Conservation (phyloP, 2,888 invertebrate species). For the Tethea ocularis region DNA sequence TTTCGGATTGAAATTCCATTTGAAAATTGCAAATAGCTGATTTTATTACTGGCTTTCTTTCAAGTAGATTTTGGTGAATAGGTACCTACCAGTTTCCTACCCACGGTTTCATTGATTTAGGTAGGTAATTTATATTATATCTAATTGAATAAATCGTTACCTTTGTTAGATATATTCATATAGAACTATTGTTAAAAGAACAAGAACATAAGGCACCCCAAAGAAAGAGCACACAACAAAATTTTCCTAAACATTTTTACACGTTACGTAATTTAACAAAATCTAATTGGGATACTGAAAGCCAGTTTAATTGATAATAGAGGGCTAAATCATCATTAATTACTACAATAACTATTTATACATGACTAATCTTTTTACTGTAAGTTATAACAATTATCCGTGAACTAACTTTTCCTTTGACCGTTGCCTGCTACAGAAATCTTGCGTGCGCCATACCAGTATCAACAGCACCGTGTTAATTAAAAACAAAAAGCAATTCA, state of each 20-base stretch:
- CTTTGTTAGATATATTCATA: no score
- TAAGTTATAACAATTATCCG: slow-evolving; percentile 17
- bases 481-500: slow-evolving; percentile 50
- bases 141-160: no score
- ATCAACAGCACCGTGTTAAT: slow-evolving; percentile 28
- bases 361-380: not conserved
- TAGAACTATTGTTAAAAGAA: no score
- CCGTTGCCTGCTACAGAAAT: slow-evolving; percentile 26
- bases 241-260: no score
- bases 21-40: not conserved
- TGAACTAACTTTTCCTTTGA: slow-evolving; percentile 17
- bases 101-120: no score
- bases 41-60: not conserved
- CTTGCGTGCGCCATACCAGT: slow-evolving; percentile 40
- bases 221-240: not conserved
- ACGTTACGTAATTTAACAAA: not conserved
- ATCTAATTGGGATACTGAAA: not conserved
- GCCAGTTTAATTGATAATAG: not conserved
- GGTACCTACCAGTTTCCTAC: no score
- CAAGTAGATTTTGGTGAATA: no score
- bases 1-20: not conserved
- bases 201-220: no score
- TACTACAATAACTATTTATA: not conserved
- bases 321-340: not conserved
- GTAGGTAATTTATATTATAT: no score